These are phyloP conservation scores for Mesorhabditis belari DNA, from an alignment of 2,888 invertebrate species.

Conservation along the genomic window DNA sequence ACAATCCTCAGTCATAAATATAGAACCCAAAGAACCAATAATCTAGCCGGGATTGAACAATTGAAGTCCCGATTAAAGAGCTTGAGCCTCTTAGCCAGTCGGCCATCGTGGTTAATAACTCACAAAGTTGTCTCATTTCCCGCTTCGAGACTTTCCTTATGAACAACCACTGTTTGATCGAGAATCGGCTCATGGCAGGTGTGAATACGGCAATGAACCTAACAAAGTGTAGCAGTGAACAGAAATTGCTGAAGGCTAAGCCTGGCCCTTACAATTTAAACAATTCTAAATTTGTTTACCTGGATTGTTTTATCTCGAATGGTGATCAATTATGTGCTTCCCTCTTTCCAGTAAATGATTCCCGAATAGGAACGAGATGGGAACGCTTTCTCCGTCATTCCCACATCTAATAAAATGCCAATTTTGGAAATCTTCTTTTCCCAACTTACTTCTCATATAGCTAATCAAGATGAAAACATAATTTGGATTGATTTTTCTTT, in stretches of 20 bases:
- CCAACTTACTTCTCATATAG: background rate
- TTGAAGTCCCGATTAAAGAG: no score
- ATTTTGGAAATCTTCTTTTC: background rate
- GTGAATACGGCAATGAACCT: background rate
- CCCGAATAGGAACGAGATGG: background rate
- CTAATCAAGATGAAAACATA: background rate
- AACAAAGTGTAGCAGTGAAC: background rate
- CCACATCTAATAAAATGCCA: no score
- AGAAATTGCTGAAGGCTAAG: background rate
- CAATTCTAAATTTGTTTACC: no score
- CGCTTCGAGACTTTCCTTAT: background rate
- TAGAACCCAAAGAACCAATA: no score
- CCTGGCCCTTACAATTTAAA: no score
- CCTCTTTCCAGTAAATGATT: background rate
- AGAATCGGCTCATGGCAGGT: background rate
- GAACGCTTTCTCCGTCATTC: background rate
- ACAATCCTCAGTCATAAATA: no score
- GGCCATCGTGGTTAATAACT: no score
- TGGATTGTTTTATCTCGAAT: background rate
- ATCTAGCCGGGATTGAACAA: no score
- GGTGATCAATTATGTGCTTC: background rate
- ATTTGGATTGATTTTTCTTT: background rate
- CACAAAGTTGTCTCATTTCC: background rate
- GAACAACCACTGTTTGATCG: background rate
- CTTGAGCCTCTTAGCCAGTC: no score